phyloP scores from a whole-genome alignment of 2,797 vertebrate species.

The Chrysocyon brachyurus region DNA sequence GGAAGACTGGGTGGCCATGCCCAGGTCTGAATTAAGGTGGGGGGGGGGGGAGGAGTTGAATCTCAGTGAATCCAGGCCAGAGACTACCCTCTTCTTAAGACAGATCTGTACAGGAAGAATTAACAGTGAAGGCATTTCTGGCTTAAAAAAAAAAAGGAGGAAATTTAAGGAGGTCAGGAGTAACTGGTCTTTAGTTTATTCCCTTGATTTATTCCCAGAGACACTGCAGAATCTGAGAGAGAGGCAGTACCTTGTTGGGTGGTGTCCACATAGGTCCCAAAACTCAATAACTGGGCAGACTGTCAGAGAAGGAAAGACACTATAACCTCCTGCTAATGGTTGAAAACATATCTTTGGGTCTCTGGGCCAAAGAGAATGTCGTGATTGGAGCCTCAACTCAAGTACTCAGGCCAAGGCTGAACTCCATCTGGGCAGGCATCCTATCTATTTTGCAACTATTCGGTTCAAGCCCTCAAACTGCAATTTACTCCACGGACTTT shows the following conservation, averaged over 20 bases:
- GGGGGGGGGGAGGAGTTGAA: background rate
- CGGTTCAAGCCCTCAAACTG: conserved; percentile 42
- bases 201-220: conserved; percentile 46
- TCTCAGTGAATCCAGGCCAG: background rate
- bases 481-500: background rate
- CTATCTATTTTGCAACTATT: background rate
- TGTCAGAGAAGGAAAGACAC: conserved; percentile 21
- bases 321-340: background rate
- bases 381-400: background rate
- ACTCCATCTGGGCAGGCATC: background rate
- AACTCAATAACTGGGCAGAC: background rate
- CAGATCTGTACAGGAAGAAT: background rate
- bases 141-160: background rate
- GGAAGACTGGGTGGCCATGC: background rate
- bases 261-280: background rate
- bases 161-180: background rate
- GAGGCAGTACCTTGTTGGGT: conserved; percentile 4
- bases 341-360: conserved; percentile 31
- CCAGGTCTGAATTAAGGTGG: background rate
- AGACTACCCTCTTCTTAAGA: conserved; percentile 16
- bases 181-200: conserved; percentile 42
- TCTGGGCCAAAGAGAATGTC: background rate
- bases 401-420: background rate
- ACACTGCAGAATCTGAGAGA: conserved; percentile 1
- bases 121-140: conserved; percentile 33